Evolutionary conservation across 2,888 invertebrate species (phyloP).

Genomic region (Drosophila sordidula): DNA sequence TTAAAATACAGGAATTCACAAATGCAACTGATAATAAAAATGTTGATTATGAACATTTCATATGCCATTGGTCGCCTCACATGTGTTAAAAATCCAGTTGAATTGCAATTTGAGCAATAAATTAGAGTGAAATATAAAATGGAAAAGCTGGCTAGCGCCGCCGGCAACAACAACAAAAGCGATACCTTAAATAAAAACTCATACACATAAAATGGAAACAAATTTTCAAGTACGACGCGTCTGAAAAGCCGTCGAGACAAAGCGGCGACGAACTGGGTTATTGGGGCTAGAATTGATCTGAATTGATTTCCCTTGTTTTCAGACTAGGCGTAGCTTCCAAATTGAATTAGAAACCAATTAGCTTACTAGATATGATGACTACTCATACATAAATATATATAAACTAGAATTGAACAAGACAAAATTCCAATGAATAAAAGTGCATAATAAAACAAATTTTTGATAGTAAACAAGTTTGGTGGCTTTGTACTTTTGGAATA

Average conservation of each 20-base stretch:
- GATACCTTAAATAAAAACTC: neutral
- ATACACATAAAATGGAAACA: conserved; percentile 10
- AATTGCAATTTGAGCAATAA: conserved; percentile 18
- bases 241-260: conserved; percentile 25
- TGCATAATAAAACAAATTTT: neutral
- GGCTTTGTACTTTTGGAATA: too few relatives aligned
- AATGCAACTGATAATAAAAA: neutral
- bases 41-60: neutral
- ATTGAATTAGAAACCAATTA: neutral
- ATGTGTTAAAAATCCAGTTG: neutral
- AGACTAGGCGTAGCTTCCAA: neutral
- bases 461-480: conserved; percentile 2
- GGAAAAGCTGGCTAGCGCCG: too few relatives aligned
- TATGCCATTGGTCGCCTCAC: neutral
- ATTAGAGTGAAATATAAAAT: conserved; percentile 7
- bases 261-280: conserved; percentile 12
- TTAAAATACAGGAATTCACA: too few relatives aligned
- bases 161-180: neutral
- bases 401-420: neutral
- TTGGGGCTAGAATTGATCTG: conserved; percentile 4
- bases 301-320: neutral
- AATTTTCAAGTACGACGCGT: conserved; percentile 52
- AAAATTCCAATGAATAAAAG: neutral
- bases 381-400: neutral
- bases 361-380: neutral